Base-by-base conservation (phyloP, 2,888 invertebrate species). In the Harpalus rufipes region DNA sequence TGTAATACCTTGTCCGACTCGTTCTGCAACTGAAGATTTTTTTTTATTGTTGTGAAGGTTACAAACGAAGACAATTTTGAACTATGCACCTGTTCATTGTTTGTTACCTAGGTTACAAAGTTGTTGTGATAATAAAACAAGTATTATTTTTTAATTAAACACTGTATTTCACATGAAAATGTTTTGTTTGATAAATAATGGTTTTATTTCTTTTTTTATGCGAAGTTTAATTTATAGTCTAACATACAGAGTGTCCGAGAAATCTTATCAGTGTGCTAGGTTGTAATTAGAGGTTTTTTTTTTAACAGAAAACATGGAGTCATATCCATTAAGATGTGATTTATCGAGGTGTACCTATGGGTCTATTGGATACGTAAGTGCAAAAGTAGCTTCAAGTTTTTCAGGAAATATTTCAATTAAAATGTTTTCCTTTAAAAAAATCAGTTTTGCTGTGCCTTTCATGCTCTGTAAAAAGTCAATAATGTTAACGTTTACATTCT, bases 291-390 rank as follows among this genome's bases (percentile, higher is more conserved):
- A 32, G 32, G 32, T 32, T 32, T 12, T 51, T 51, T 44, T 51
- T 51, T 51, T 51, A 51, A 51, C 44, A 51, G 44, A 32, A 32
- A 32, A 51, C 44, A 51, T 51, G 44, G 44, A 51, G 44, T 51
- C 44, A 12, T 51, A 51, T 51, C 44, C 44, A 12, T 51, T 51
- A 51, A 5, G 44, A 10, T 51, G 44, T 51, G 44, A 51, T 51
- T 51, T 51, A 51, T 51, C 44, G 12, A 51, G 44, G 12, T 51
- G 44, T 12, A 51, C 44, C 0, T 51, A 51, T 51, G 44, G 44
- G 2, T 51, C 44, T 51, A 8, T 51, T 51, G 44, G 10, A 2
- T 51, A 51, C 6, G 44, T 51, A 51, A 51, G 44, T n/a, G n/a
- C n/a, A n/a, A n/a, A n/a, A n/a, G n/a, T n/a, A n/a, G n/a, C n/a